Base-by-base conservation (phyloP, 2,797 vertebrate genomes). In the Ctenochaetus hawaiiensis region DNA sequence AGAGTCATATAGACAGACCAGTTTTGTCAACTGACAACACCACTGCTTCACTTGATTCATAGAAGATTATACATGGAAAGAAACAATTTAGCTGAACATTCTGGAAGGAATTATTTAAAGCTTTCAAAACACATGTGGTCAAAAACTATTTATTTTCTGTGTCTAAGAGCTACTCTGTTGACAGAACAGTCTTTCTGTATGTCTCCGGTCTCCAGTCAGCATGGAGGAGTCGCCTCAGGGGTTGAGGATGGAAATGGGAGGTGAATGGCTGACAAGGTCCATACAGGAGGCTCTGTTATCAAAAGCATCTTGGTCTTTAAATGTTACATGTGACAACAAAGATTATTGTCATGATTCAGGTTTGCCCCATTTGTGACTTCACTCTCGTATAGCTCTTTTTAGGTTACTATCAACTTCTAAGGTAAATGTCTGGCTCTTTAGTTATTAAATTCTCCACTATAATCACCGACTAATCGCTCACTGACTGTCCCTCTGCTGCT, bases 141-240 rank as follows among this genome's bases (percentile, higher is more conserved):
- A 63, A 73, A 34, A 81, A 49, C 74, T 30, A 51, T 49, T 30
- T n/a, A 56, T 37, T 20, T 66, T 69, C 48, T 30, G 56, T 12
- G 10, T 70, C 34, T 59, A 58, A 56, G 67, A 80, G 76, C 62
- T 78, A 71, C 66, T 69, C 37, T 69, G 74, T 53, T 62, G 81
- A 78, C 83, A 86, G 82, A 84, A 82, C 54, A 2, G 69, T 20
- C 53, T 76, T 65, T 81, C 87, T 78, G 86, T 60, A 72, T n/a
- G 81, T 61, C 84, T 86, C 89, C 74, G 81, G 87, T 80, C 79
- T 93, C 91, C 87, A 86, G 86, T 90, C 89, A 91, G 83, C 80
- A 81, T 83, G 90, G 87, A 91, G 79, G 45, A 80, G 79, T 79
- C 16, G 77, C 84, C 73, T 77, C 2, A 10, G 57, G 78, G 82